Evolutionary conservation across 1,140 invertebrate genomes (phyloP), one percentile per base, ranked within the genome.

Genomic region (Hormaphis cornu): DNA sequence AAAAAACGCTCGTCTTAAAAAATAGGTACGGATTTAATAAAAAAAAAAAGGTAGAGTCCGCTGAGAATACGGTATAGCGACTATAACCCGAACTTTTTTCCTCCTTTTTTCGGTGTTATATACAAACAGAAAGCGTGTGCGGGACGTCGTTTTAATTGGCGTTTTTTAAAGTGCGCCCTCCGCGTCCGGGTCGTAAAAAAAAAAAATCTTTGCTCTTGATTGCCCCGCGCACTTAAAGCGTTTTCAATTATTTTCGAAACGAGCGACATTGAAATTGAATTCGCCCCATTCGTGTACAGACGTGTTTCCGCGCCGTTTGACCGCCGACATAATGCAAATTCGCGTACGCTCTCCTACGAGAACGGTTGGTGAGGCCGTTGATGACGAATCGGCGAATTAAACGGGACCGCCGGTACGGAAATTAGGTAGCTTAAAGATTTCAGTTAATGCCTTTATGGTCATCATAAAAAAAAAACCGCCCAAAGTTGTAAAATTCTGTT

Each of bases 231-330:
- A 22, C 18, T 46, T 30, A 46, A 28, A 46, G 26, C 18, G 20
- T 59, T 46, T 63, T 20, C n/a, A 28, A 30, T 30, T 61, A 28
- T 7, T 46, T 46, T 61, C 46, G 6, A n/a, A 30, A 26, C 35
- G 35, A 42, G n/a, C 20, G 24, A 22, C n/a, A 22, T 18, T 12
- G 2, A 48, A 63, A 63, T 63, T 33, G 42, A 48, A 63, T 63
- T 48, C 44, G 42, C 22, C 28, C 8, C n/a, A 61, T 24, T 18
- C 12, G 22, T 12, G 22, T 35, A 5, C n/a, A 61, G 22, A 30
- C 12, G 22, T 12, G 22, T 35, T 66, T 66, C 61, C 61, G 9
- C 28, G 30, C 44, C 61, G 24, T 66, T 66, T 66, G 30, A 66
- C 35, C 20, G 20, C 22, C 20, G 22, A 40, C n/a, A 22, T 16